Evolutionary conservation across 2,113 vertebrate genomes (phyloP), one percentile per base, ranked within the genome.

Genomic region (Marmota flaviventris): DNA sequence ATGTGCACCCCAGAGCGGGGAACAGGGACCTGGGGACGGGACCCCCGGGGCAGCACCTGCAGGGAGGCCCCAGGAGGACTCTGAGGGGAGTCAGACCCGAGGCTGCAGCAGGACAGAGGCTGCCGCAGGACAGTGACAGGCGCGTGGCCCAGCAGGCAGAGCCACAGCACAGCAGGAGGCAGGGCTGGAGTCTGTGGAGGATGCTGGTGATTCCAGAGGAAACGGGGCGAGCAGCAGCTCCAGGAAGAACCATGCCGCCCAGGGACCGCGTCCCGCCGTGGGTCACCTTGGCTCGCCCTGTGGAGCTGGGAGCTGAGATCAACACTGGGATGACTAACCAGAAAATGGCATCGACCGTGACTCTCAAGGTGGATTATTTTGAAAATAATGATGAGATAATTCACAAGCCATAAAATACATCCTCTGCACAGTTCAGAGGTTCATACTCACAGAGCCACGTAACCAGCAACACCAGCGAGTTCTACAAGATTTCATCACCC

Each of bases 131-230:
- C 18, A 51, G 42, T 2, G 11, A 16, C 0, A 78, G 42, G 18
- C 5, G 13, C 51, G 13, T 51, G 51, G 51, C 13, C 51, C 12
- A 51, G 51, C 3, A 51, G 51, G 13, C 51, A 51, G 10, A 51
- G 51, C 0, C 2, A 51, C 2, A 67, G 61, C 20, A 6, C 0
- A 9, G 70, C 51, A 9, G 0, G 0, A 32, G 14, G 45, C 12
- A 20, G 34, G 67, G 37, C 24, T 2, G 85, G 14, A 8, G 3
- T 0, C 13, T 20, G 12, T n/a, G 8, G 53, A 56, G 56, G 67
- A 48, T 63, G 12, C 5, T 37, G n/a, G 42, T 22, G 12, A n/a
- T 7, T 37, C 61, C 75, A 73, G 72, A 90, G 91, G 48, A 89
- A 82, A 70, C 25, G 61, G 90, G 29, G 9, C 45, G 27, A 81